phyloP scores from a whole-genome alignment of 1,140 invertebrate genomes.

The Hyphantria cunea region DNA sequence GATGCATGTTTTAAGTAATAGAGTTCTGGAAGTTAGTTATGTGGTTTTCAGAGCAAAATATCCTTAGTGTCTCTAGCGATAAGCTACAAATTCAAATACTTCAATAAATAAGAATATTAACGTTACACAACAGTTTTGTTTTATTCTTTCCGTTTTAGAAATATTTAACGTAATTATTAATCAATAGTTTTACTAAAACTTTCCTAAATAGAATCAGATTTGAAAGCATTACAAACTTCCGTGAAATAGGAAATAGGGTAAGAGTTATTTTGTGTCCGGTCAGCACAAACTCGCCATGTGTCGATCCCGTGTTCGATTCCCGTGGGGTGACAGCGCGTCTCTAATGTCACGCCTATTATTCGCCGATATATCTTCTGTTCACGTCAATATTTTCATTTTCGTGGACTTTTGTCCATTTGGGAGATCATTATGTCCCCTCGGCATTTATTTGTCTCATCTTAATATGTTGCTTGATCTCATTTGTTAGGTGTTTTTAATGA shows the following conservation, averaged over 20 bases:
- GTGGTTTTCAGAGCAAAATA: no score
- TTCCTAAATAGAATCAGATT: constrained; percentile 7
- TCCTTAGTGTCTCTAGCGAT: no score
- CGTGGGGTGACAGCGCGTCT: constrained; percentile 56
- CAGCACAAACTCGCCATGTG: constrained; percentile 63
- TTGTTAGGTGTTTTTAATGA: background rate
- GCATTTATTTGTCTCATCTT: constrained; percentile 14
- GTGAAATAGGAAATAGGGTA: constrained; percentile 79
- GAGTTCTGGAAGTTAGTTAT: no score
- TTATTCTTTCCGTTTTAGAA: no score
- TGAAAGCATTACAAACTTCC: constrained; percentile 66
- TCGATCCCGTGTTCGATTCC: constrained; percentile 62
- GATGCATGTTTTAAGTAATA: no score
- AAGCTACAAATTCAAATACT: no score
- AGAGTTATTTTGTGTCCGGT: constrained; percentile 62
- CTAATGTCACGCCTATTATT: constrained; percentile 79
- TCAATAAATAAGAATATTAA: no score
- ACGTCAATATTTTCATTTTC: constrained; percentile 73
- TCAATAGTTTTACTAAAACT: no score
- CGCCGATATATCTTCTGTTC: constrained; percentile 71
- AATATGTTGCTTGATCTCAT: background rate
- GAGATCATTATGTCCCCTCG: constrained; percentile 49
- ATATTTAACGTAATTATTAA: no score
- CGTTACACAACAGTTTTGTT: no score
- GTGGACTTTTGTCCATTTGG: constrained; percentile 61